Percentiles rank a stretch among this genome's conserved stretches.
Conservation (phyloP, 2,888 invertebrate species). For the Mayetiola destructor region DNA sequence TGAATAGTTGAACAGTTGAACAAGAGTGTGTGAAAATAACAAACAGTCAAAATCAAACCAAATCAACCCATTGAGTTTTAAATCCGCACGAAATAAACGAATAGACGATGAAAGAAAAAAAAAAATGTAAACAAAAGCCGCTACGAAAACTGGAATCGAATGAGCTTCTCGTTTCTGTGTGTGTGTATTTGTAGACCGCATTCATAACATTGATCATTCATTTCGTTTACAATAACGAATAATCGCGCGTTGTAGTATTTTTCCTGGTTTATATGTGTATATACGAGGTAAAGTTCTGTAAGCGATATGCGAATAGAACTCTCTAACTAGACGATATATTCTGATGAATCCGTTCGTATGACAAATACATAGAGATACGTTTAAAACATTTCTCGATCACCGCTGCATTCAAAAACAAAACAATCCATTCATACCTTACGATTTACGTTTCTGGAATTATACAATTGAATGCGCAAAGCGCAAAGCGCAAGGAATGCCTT, state of each 20-base stretch:
- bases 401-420: too few relatives aligned
- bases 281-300: not conserved
- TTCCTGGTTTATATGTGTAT: not conserved
- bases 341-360: not conserved
- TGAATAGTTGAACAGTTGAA: too few relatives aligned
- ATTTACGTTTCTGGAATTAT: not conserved
- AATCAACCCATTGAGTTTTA: too few relatives aligned
- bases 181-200: not conserved
- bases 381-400: not conserved
- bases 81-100: not conserved
- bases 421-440: constrained; percentile 4
- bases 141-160: constrained; percentile 1
- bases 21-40: not conserved
- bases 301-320: not conserved
- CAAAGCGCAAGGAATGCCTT: not conserved
- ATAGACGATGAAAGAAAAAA: not conserved
- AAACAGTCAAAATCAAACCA: too few relatives aligned
- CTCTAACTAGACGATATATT: not conserved
- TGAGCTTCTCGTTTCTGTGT: not conserved
- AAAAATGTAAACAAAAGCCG: constrained; percentile 9
- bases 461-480: not conserved
- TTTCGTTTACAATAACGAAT: too few relatives aligned
- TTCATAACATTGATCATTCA: constrained; percentile 6
- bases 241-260: too few relatives aligned
- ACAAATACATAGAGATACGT: not conserved